A percentile compares a stretch with the other conserved stretches of the same genome.
phyloP scores from a whole-genome alignment of 2,888 invertebrate genomes.

The Poecilobothrus nobilitatus region DNA sequence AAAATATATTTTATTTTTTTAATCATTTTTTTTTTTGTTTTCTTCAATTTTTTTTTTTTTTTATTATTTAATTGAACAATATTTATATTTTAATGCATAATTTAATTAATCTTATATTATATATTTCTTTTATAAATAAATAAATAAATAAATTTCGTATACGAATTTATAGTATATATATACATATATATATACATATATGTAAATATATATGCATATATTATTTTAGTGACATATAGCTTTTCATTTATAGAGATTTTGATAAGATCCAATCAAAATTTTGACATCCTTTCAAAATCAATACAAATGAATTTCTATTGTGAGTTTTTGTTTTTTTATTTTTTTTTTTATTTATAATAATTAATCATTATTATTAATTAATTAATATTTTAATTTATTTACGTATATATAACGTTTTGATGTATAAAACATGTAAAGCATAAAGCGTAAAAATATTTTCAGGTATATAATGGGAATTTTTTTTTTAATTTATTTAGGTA shows the following conservation, averaged over 20 bases:
- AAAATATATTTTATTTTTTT: slow-evolving; percentile 1
- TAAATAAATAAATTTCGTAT: not conserved
- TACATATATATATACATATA: too few relatives aligned
- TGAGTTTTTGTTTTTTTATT: too few relatives aligned
- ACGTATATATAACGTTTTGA: not conserved
- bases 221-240: too few relatives aligned
- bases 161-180: not conserved
- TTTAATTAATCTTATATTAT: not conserved
- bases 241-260: too few relatives aligned
- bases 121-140: not conserved
- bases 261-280: too few relatives aligned
- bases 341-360: not conserved
- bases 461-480: slow-evolving; percentile 1
- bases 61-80: slow-evolving; percentile 1
- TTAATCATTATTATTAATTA: not conserved
- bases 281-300: too few relatives aligned
- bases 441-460: slow-evolving; percentile 5
- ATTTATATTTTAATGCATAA: not conserved
- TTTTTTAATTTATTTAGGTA: not conserved
- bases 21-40: not conserved
- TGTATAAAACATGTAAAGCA: slow-evolving; percentile 6
- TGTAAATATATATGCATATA: too few relatives aligned
- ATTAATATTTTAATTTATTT: not conserved
- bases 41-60: not conserved
- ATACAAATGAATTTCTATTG: too few relatives aligned